Percentiles rank a stretch among this genome's conserved stretches.
Evolutionary conservation across 2,113 vertebrate species (phyloP).

Genomic region (Macroglossus sobrinus): DNA sequence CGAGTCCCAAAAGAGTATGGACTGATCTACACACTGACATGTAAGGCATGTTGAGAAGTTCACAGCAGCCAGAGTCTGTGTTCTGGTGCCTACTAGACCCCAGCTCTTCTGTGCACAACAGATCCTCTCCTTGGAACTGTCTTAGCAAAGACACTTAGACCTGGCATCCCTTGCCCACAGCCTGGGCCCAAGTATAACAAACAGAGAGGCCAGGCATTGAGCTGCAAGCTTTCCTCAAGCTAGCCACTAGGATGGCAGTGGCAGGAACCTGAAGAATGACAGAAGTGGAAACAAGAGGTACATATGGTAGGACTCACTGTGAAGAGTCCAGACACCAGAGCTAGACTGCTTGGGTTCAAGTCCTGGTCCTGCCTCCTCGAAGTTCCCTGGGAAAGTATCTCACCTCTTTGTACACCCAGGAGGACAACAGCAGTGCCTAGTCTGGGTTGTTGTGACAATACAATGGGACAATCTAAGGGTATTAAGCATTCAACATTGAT

Average conservation of each 20-base stretch:
- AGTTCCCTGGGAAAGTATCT: background rate
- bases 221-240: background rate
- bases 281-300: background rate
- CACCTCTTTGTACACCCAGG: too few species aligned
- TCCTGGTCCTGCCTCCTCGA: too few species aligned
- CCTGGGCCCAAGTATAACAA: background rate
- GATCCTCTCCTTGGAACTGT: fast-evolving
- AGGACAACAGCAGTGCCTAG: background rate
- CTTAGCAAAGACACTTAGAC: background rate
- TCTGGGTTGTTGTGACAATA: background rate
- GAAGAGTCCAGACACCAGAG: background rate
- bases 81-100: background rate
- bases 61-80: background rate
- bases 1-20: fast-evolving
- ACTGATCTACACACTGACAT: background rate
- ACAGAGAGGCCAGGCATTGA: background rate
- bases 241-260: background rate
- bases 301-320: background rate
- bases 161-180: background rate
- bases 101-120: background rate
- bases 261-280: background rate
- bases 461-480: too few species aligned
- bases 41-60: background rate
- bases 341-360: background rate
- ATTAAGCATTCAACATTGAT: background rate